Percentiles rank a stretch among this genome's conserved stretches.
Evolutionary conservation across 1,140 invertebrate genomes (phyloP).

Genomic region (Ceratosolen fusciceps): DNA sequence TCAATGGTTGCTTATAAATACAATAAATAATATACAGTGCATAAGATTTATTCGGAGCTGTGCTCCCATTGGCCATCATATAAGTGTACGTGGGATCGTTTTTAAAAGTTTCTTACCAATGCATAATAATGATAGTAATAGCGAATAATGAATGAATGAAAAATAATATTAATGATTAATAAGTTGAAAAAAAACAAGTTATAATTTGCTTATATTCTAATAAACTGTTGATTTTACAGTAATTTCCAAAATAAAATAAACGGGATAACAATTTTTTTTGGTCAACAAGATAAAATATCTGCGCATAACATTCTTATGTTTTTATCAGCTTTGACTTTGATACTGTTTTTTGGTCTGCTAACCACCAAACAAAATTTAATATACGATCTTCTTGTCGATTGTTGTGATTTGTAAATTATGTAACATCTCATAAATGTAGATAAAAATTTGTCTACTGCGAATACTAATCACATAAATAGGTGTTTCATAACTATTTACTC

Average conservation of each 20-base stretch:
- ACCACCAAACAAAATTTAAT: constrained; percentile 51
- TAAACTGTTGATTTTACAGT: constrained; percentile 46
- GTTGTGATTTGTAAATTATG: constrained; percentile 48
- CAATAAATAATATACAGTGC: constrained; percentile 70
- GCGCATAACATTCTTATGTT: constrained; percentile 27
- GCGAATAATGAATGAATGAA: constrained; percentile 57
- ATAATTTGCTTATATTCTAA: constrained; percentile 55
- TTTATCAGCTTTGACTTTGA: constrained; percentile 31
- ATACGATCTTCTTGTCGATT: constrained; percentile 53
- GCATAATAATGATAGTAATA: constrained; percentile 66
- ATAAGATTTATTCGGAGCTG: constrained; percentile 72
- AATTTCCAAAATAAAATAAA: constrained; percentile 52
- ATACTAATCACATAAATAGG: constrained; percentile 57
- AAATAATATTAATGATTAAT: constrained; percentile 57
- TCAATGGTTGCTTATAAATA: constrained; percentile 71
- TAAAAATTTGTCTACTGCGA: constrained; percentile 51
- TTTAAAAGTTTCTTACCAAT: constrained; percentile 70
- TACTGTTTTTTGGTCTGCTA: constrained; percentile 52
- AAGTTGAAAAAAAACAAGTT: constrained; percentile 54
- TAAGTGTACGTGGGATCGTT: constrained; percentile 68
- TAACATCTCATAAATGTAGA: constrained; percentile 47
- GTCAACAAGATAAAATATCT: constrained; percentile 12
- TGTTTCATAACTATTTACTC: constrained; percentile 62
- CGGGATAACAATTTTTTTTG: constrained; percentile 48
- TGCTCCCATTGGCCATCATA: constrained; percentile 67